phyloP scores from a whole-genome alignment of 2,797 vertebrate species.

The Ptychobarbus kaznakovi region DNA sequence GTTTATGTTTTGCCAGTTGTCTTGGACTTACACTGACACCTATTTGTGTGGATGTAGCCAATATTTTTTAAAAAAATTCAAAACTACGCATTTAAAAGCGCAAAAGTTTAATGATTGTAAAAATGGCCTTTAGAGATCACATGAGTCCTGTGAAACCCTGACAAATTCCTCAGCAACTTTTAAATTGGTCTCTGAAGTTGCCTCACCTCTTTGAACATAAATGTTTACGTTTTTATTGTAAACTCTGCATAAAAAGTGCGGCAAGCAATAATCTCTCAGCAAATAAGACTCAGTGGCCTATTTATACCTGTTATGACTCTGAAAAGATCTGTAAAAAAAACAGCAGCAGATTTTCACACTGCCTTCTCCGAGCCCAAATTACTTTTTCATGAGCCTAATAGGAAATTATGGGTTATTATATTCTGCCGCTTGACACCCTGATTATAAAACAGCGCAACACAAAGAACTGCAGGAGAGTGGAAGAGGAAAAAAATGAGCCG shows the following conservation, averaged over 20 bases:
- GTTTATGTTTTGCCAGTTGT: neutral
- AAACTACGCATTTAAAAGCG: neutral
- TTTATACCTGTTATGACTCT: constrained; percentile 60
- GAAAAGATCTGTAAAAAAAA: constrained; percentile 48
- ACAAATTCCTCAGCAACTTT: constrained; percentile 35
- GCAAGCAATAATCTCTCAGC: constrained; percentile 49
- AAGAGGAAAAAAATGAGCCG: constrained; percentile 51
- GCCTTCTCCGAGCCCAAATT: constrained; percentile 56
- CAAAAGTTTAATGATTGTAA: neutral
- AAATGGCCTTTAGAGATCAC: neutral
- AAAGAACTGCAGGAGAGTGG: constrained; percentile 52
- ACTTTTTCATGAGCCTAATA: constrained; percentile 66
- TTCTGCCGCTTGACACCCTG: constrained; percentile 60
- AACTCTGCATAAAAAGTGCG: constrained; percentile 45
- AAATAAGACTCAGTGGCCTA: constrained; percentile 59
- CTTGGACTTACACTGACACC: neutral
- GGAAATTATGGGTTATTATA: constrained; percentile 67
- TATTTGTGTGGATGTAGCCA: neutral
- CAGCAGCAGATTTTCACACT: constrained; percentile 26
- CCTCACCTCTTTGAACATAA: constrained; percentile 34
- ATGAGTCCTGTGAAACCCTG: constrained; percentile 3
- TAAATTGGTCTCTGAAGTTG: constrained; percentile 10
- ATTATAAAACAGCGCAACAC: constrained; percentile 64
- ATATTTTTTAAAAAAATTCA: no score
- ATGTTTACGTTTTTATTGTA: constrained; percentile 38